Base-by-base conservation (phyloP, 2,797 vertebrate species). In the Xiphophorus birchmanni region DNA sequence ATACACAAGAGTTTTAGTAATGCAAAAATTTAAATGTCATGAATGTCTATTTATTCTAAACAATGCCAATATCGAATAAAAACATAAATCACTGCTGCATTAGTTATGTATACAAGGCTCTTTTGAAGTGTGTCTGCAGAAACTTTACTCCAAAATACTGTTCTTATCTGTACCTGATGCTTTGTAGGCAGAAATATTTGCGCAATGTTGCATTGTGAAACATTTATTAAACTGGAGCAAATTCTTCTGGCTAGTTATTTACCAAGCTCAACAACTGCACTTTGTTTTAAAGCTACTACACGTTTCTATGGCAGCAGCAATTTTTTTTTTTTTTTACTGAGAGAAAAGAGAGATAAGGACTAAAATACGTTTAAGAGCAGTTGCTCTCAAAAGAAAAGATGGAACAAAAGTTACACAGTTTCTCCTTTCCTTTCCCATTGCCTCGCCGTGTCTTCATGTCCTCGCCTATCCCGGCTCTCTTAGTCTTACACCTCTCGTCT, bases 401-500 rank as follows among this genome's bases (percentile, higher is more conserved):
- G 50, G 74, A 81, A 69, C 69, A 82, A 77, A 83, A 83, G 74
- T 85, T 76, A 78, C 37, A 44, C 40, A 44, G 29, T 79, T 65
- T 83, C n/a, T 52, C 37, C 79, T 72, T 47, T 37, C 73, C 65
- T 79, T 23, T 48, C 40, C 35, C 50, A n/a, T 75, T 76, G 76
- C 35, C 81, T 82, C 45, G 54, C 63, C 75, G 79, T 65, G 29
- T 83, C 84, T 82, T 80, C 56, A 79, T 86, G 78, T 71, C 56
- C 82, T 84, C 82, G 47, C 76, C 45, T 80, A 80, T 87, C 71
- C 29, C 84, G 72, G 67, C 77, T 78, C 54, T 79, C 75, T 65
- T 73, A 12, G 13, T 78, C 81, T 81, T 75, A 74, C 75, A 73
- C 73, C 47, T 29, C 86, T 44, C 86, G 44, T 80, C 80, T 93